Conservation (phyloP, 2,888 invertebrate genomes). For the Melipona beecheii region DNA sequence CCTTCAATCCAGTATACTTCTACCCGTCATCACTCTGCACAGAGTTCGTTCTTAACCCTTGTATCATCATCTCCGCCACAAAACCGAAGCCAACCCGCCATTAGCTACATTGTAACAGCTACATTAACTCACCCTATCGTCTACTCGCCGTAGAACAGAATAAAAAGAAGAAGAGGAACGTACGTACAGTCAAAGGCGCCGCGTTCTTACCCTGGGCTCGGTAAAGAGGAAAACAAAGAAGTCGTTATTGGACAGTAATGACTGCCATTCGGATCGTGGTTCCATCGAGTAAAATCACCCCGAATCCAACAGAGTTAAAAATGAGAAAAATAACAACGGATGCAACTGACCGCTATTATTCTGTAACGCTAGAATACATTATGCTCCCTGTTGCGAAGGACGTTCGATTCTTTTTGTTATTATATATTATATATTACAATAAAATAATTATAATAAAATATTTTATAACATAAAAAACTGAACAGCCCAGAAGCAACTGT, state of each 20-base stretch:
- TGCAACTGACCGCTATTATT: no score
- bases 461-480: no score
- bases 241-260: constrained; percentile 56
- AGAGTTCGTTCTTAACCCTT: not conserved
- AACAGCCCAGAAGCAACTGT: no score
- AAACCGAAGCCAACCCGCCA: constrained; percentile 2
- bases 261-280: constrained; percentile 54
- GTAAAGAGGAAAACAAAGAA: constrained; percentile 29
- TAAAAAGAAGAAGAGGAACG: not conserved
- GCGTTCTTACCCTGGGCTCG: constrained; percentile 5
- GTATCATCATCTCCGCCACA: not conserved
- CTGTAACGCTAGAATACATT: no score
- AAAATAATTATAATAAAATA: no score
- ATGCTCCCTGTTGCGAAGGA: no score
- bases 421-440: no score
- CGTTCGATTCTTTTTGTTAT: no score
- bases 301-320: constrained; percentile 12
- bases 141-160: constrained; percentile 11
- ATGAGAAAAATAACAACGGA: constrained; percentile 8
- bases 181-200: constrained; percentile 31
- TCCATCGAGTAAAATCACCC: constrained; percentile 12
- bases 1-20: not conserved
- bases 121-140: not conserved
- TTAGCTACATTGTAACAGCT: constrained; percentile 26
- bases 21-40: not conserved